Conservation (phyloP, 2,888 invertebrate genomes). For the Catocala nupta region DNA sequence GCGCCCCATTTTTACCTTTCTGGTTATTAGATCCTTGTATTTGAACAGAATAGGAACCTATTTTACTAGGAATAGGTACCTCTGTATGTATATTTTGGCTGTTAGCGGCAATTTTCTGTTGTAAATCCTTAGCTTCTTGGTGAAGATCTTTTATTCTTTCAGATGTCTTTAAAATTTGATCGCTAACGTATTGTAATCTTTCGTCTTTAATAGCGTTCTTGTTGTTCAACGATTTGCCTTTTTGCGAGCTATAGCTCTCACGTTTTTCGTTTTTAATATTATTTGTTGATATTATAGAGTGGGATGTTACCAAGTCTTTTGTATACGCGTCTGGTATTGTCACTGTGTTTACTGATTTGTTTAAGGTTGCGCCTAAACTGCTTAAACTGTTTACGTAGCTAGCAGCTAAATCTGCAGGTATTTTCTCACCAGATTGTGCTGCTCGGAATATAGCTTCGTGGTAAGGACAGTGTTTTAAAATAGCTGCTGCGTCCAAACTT, state of each 20-base stretch:
- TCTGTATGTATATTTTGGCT: slow-evolving; percentile 66
- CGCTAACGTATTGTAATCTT: slow-evolving; percentile 67
- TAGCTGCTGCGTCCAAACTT: slow-evolving; percentile 79
- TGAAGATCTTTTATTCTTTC: slow-evolving; percentile 76
- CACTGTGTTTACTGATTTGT: slow-evolving; percentile 74
- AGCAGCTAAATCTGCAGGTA: slow-evolving; percentile 82
- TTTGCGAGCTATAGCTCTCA: slow-evolving; percentile 62
- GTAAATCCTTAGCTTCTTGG: slow-evolving; percentile 75
- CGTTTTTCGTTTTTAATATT: slow-evolving; percentile 54
- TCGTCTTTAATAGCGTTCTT: slow-evolving; percentile 68
- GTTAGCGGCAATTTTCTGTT: slow-evolving; percentile 73
- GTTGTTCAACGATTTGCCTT: slow-evolving; percentile 72
- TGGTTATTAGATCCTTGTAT: slow-evolving; percentile 90
- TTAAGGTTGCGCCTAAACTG: slow-evolving; percentile 82
- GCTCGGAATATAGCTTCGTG: slow-evolving; percentile 84
- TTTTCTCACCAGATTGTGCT: slow-evolving; percentile 74
- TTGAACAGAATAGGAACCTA: slow-evolving; percentile 91
- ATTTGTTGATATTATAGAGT: slow-evolving; percentile 69
- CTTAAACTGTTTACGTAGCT: slow-evolving; percentile 86
- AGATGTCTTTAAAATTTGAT: slow-evolving; percentile 78
- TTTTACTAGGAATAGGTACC: slow-evolving; percentile 64
- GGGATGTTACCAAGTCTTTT: slow-evolving; percentile 73
- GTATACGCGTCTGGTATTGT: slow-evolving; percentile 64
- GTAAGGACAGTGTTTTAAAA: slow-evolving; percentile 83
- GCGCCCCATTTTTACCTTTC: slow-evolving; percentile 78